Evolutionary conservation across 2,888 invertebrate genomes (phyloP), one percentile per base, ranked within the genome.

Genomic region (Tyria jacobaeae): DNA sequence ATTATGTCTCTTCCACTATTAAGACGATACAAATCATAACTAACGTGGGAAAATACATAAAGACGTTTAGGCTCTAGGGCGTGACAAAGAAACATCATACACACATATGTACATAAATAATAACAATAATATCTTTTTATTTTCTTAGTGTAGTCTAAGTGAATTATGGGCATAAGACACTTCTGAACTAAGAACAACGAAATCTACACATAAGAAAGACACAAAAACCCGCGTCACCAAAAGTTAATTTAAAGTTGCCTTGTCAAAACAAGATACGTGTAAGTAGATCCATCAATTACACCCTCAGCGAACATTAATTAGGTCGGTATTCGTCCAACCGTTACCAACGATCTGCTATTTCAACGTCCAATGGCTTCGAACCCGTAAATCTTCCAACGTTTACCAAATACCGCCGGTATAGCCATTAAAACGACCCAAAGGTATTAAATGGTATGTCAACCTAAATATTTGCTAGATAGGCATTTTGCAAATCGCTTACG

Each of bases 341-440:
- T 25, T 53, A 44, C 51, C 51, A 57, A 51, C 41, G 60, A 70
- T 66, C 64, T 57, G 64, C 69, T 47, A 57, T 75, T 76, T 71
- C 49, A 59, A 56, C 62, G 64, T 55, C 60, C 56, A 71, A 62
- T 58, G 59, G 17, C 48, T 58, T 24, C 25, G n/a, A 53, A 52
- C 66, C 70, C 75, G 69, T 78, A 75, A 78, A 78, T 70, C 65
- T 58, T 48, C 52, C 58, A 60, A 54, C 55, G 58, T 76, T 73
- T 66, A 41, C 68, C 55, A 57, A 71, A 69, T 65, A 76, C 34
- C 60, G 60, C 21, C 44, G 21, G 48, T 59, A 56, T 48, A 57
- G 39, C 50, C 74, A 76, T 77, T 78, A 77, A 60, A 52, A 39
- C 47, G 49, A 35, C 66, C 56, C 51, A 57, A 57, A 69, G 61